Conservation (phyloP, 2,797 vertebrate species). For the Gobionotothen gibberifrons region DNA sequence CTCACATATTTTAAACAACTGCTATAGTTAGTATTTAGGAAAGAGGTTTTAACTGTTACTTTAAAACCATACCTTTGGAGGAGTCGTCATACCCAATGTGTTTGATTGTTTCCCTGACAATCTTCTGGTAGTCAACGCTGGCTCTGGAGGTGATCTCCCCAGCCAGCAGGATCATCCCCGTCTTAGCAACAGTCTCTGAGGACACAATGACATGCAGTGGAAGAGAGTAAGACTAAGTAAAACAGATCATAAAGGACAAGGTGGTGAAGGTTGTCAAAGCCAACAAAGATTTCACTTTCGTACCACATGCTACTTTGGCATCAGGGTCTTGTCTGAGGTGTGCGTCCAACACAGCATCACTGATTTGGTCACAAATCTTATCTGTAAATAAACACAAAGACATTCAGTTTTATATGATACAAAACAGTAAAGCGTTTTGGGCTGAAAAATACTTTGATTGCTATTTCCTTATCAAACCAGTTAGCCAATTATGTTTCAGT, state of each 20-base stretch:
- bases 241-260: conserved; percentile 13
- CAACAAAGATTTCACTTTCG: conserved; percentile 25
- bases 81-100: conserved; percentile 96
- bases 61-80: conserved; percentile 88
- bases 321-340: conserved; percentile 94
- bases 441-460: too few species aligned
- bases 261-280: not conserved
- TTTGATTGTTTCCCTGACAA: conserved; percentile 93
- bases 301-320: conserved; percentile 97
- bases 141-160: conserved; percentile 95
- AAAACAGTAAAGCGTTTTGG: too few species aligned
- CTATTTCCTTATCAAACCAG: too few species aligned
- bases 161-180: conserved; percentile 95
- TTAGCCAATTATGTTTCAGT: too few species aligned
- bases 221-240: not conserved
- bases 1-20: not conserved
- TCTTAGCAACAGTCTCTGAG: conserved; percentile 95
- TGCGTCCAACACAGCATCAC: conserved; percentile 94
- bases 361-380: conserved; percentile 97
- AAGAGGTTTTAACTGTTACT: not conserved
- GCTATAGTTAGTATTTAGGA: not conserved
- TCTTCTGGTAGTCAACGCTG: conserved; percentile 92
- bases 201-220: conserved; percentile 19
- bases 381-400: conserved; percentile 78
- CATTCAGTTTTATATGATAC: too few species aligned